Conservation (phyloP, 2,888 invertebrate species). For the Phalera bucephala region DNA sequence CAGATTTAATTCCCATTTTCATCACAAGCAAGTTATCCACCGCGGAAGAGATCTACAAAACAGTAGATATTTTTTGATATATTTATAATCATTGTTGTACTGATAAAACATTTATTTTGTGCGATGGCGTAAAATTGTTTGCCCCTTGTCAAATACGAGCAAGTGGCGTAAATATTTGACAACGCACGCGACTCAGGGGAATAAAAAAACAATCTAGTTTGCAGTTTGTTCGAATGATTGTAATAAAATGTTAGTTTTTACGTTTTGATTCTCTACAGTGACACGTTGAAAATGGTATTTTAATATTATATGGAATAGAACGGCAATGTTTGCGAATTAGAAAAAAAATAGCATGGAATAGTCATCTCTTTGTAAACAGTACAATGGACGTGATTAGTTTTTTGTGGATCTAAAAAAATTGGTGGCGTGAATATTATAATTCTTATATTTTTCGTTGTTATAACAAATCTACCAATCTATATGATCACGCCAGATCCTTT, state of each 20-base stretch:
- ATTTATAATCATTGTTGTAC: slow-evolving; percentile 38
- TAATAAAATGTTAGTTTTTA: slow-evolving; percentile 1
- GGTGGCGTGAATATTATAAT: no score
- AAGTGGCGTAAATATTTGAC: slow-evolving; percentile 55
- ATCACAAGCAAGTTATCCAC: no score
- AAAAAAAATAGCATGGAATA: neutral
- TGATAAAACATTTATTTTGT: slow-evolving; percentile 41
- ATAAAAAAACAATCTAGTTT: slow-evolving; percentile 31
- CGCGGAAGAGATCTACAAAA: no score
- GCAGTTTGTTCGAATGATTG: neutral
- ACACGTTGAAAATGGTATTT: slow-evolving; percentile 25
- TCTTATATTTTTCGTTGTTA: no score
- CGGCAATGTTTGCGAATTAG: slow-evolving; percentile 7
- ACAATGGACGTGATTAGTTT: neutral
- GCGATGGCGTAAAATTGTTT: slow-evolving; percentile 48
- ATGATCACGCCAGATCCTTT: no score
- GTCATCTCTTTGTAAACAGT: no score
- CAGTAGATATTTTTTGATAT: no score
- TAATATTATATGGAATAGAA: slow-evolving; percentile 31
- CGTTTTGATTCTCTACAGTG: slow-evolving; percentile 8
- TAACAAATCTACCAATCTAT: no score
- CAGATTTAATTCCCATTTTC: no score
- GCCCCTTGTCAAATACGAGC: slow-evolving; percentile 53
- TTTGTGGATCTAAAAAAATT: no score
- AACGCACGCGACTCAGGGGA: slow-evolving; percentile 32